Base-by-base conservation (phyloP, 37 sponge, comb jelly and placozoan species). In the Dysidea cf. avara region DNA sequence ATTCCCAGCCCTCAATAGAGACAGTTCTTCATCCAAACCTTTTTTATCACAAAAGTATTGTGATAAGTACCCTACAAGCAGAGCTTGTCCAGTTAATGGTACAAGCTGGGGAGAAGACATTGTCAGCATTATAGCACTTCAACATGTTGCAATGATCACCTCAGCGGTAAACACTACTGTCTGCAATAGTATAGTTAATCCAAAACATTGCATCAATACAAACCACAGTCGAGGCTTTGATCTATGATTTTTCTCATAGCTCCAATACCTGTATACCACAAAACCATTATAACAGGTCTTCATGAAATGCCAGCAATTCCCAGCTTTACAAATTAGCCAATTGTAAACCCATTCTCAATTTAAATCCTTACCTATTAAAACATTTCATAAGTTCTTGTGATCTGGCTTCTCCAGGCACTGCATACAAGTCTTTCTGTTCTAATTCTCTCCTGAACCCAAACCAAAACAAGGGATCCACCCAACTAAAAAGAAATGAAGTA, bases 401-500 rank as follows among this genome's bases (percentile, higher is more conserved):
- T 26, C 30, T 33, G 61, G 61, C 30, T 11, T 60, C 30, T 11
- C 24, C 29, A 33, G 61, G 61, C 16, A 32, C 32, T 5, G 30
- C 61, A 33, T 28, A 32, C 24, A 60, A 32, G 24, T 60, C 61
- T 32, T 60, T 60, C 33, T 60, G 61, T 21, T 7, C 1, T 26
- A 60, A 16, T 26, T 60, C 61, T 32, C 24, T n/a, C 61, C 24
- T 60, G 14, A 21, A 33, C 29, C 61, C 61, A 60, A 18, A 28
- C 61, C 61, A 60, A 26, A 60, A 60, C 61, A 60, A 60, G 24
- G 61, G 61, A 1, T 60, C 61, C 2, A 60, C 2, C 61, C 61
- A 60, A 21, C 61, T 60, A 43, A 12, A 43, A 43, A 43, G 46
- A 12, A 43, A 43, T 43, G 46, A 5, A 43, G 5, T 43, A 9